phyloP scores from a whole-genome alignment of 2,797 vertebrate species.

The Gastrophryne carolinensis region DNA sequence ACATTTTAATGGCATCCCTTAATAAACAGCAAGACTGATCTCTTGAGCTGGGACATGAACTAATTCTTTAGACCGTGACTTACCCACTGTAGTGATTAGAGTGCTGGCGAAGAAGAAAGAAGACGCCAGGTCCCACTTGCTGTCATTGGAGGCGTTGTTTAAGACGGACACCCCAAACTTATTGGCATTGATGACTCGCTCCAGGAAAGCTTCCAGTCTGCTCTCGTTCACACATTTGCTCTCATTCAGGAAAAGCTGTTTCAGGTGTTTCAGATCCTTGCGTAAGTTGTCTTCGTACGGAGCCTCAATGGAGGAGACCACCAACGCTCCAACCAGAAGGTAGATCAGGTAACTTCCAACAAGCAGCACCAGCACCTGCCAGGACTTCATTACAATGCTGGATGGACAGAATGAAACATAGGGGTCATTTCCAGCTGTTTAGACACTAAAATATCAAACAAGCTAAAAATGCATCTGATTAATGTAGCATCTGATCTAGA shows the following conservation, averaged over 20 bases:
- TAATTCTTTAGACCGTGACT: too few species aligned
- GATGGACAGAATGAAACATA: not conserved
- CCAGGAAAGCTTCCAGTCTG: slow-evolving; percentile 75
- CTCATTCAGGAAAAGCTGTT: slow-evolving; percentile 71
- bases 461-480: too few species aligned
- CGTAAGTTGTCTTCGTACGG: slow-evolving; percentile 77
- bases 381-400: slow-evolving; percentile 61
- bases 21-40: too few species aligned
- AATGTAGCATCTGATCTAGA: too few species aligned
- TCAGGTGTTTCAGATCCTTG: slow-evolving; percentile 70
- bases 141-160: slow-evolving; percentile 62
- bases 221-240: slow-evolving; percentile 75
- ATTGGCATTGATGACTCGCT: slow-evolving; percentile 73
- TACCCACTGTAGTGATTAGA: slow-evolving; percentile 88
- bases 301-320: slow-evolving; percentile 82
- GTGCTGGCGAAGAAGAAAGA: slow-evolving; percentile 90
- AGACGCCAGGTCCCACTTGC: slow-evolving; percentile 84
- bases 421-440: too few species aligned
- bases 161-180: slow-evolving; percentile 77
- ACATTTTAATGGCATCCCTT: too few species aligned
- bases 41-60: too few species aligned
- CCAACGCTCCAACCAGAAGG: slow-evolving; percentile 79
- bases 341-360: slow-evolving; percentile 74
- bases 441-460: too few species aligned
- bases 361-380: slow-evolving; percentile 71